Evolutionary conservation across 2,113 vertebrate genomes (phyloP), one percentile per base, ranked within the genome.

Genomic region (Sinosuthora webbiana): DNA sequence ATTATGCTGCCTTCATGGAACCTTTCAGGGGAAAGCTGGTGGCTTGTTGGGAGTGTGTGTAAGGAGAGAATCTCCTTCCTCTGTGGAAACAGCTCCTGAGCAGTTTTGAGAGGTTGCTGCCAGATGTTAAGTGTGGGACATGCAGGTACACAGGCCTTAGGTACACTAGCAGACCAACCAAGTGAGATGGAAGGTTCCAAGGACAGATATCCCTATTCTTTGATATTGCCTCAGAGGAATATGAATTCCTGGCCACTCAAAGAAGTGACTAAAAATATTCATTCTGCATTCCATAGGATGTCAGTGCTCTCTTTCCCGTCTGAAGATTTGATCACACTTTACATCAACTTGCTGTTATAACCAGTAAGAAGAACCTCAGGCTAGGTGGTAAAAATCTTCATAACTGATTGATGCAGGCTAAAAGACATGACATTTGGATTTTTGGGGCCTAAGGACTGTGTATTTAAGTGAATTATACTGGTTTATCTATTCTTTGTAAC

Each of bases 21-120:
- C 3, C 17, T 52, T 42, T 28, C 31, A 41, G 52, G 18, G 56
- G 21, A 60, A 50, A 64, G 24, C 24, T 35, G 31, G 35, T 41
- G 44, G 19, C 30, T 55, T 63, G 4, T 13, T 65, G 16, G 6
- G 19, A 1, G 1, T 5, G 14, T 25, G 15, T 15, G 3, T 33
- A 47, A 50, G 13, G 37, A 56, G 33, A 59, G 13, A 39, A 45
- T 59, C 39, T 75, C 22, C 18, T 70, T 78, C 2, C 30, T 69
- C 33, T 70, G 13, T 67, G 42, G 45, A 77, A 87, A 27, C 15
- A 62, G 7, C 41, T 90, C 19, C 11, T 18, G 14, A n/a, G 28
- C 37, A 45, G 21, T 55, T 89, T 70, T 17, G 25, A 50, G 50
- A 80, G 30, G 14, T 21, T 70, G 11, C 37, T 90, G 13, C 18